These are phyloP conservation scores for Oxytorus armatus DNA, from an alignment of 2,888 invertebrate genomes.

Conservation along the genomic window DNA sequence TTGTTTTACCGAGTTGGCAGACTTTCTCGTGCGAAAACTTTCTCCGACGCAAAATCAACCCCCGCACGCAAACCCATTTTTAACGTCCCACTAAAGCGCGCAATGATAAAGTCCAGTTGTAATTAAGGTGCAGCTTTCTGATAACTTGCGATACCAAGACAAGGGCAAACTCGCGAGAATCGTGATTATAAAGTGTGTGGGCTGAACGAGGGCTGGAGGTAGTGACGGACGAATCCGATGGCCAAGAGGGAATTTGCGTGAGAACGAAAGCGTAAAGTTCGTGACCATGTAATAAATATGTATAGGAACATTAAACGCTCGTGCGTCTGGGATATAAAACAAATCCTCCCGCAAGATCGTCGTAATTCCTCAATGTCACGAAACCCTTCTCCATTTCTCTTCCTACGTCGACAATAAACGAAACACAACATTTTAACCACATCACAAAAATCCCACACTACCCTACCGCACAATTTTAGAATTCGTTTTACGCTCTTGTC, in stretches of 20 bases:
- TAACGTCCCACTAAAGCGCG: slow-evolving; percentile 55
- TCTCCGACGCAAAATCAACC: slow-evolving; percentile 6
- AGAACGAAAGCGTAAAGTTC: slow-evolving; percentile 46
- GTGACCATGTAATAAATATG: slow-evolving; percentile 31
- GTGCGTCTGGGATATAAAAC: slow-evolving; percentile 31
- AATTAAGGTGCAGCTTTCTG: slow-evolving; percentile 70
- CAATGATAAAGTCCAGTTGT: slow-evolving; percentile 56
- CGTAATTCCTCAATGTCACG: slow-evolving; percentile 51
- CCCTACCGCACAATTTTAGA: not conserved
- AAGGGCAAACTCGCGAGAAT: slow-evolving; percentile 16
- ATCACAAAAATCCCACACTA: slow-evolving; percentile 4
- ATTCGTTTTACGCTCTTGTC: too few relatives aligned
- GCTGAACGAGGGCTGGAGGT: slow-evolving; percentile 27
- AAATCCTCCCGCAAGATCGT: slow-evolving; percentile 28
- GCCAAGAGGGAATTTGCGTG: slow-evolving; percentile 63
- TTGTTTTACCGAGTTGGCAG: slow-evolving; percentile 5
- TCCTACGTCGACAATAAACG: slow-evolving; percentile 2
- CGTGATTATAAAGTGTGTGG: slow-evolving; percentile 17
- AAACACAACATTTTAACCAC: slow-evolving; percentile 9
- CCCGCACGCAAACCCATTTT: slow-evolving; percentile 55
- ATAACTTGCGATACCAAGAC: slow-evolving; percentile 54
- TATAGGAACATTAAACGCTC: slow-evolving; percentile 38
- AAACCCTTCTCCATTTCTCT: slow-evolving; percentile 23
- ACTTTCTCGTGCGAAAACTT: not conserved
- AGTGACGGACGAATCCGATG: slow-evolving; percentile 41